These are phyloP conservation scores for Anarrhichthys ocellatus DNA, from an alignment of 2,113 vertebrate species.

Conservation along the genomic window DNA sequence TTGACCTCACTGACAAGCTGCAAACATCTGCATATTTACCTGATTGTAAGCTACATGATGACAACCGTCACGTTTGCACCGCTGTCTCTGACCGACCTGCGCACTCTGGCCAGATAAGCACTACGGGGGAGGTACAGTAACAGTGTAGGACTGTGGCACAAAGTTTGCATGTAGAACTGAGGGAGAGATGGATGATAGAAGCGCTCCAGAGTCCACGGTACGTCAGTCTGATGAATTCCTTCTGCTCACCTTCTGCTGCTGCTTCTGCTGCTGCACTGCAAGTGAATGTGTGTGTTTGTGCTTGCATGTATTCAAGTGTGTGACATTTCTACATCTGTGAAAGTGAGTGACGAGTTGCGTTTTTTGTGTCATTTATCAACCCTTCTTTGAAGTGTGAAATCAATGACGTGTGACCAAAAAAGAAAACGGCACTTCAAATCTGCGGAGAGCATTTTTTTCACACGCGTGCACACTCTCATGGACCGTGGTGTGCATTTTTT, in stretches of 20 bases:
- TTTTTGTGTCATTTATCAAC: slow-evolving; percentile 41
- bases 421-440: slow-evolving; percentile 10
- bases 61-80: slow-evolving; percentile 2
- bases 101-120: slow-evolving; percentile 7
- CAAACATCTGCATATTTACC: background rate
- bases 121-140: background rate
- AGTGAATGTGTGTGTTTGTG: slow-evolving; percentile 15
- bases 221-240: slow-evolving; percentile 62
- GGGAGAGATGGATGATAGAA: slow-evolving; percentile 47
- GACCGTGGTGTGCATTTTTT: background rate
- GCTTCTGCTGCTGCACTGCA: slow-evolving; percentile 2
- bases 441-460: background rate
- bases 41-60: background rate
- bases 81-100: background rate
- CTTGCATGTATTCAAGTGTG: slow-evolving; percentile 2
- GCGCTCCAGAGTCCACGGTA: slow-evolving; percentile 20
- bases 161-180: slow-evolving; percentile 17
- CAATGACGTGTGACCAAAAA: slow-evolving; percentile 19
- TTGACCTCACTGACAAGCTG: background rate
- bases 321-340: slow-evolving; percentile 32
- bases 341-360: slow-evolving; percentile 42
- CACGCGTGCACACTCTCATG: background rate
- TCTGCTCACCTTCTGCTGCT: slow-evolving; percentile 66
- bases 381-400: slow-evolving; percentile 41
- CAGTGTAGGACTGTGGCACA: slow-evolving; percentile 26